Base-by-base conservation (phyloP, 2,113 vertebrate genomes). In the Corynorhinus townsendii region DNA sequence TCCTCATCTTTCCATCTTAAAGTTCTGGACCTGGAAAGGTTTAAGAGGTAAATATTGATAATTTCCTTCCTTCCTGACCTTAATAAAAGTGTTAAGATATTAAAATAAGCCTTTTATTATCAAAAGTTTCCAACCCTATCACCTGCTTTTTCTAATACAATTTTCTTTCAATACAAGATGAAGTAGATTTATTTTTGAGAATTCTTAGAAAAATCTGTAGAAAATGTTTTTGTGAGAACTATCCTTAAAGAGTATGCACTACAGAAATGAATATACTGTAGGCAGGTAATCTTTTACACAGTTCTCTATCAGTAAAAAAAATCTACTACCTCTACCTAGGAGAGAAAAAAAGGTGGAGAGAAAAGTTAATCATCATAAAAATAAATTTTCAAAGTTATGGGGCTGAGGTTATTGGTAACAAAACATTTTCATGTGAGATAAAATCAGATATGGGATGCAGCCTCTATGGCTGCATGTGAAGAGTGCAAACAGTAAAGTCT, bases 191-290 rank as follows among this genome's bases (percentile, higher is more conserved):
- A 73, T 66, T 90, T 92, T 59, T 54, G n/a, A 95, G 45, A 88
- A 84, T 30, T 49, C 7, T 22, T 56, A 16, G 19, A 77, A 62
- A 93, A 49, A 59, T 84, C 87, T 38, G 54, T 69, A 94, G 45
- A 66, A 92, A 89, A 76, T 77, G 56, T 84, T 92, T 87, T 90
- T 52, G 72, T 90, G 47, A 94, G 26, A 84, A 75, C 14, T 59
- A 38, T 6, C 73, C 0, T 49, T 76, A 52, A 73, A 75, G 56
- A 54, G 24, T 86, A 11, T 87, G 49, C 45, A 88, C 40, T 80
- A 81, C 20, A 45, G 24, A 84, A 91, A 91, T 64, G 52, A 87
- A 77, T 72, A 71, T 81, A 80, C 22, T 77, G 2, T 0, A 89
- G 72, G 52, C 24, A 91, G 20, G 47, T 72, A 72, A 66, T 85